Evolutionary conservation across 2,113 vertebrate species (phyloP), one percentile per base, ranked within the genome.

Genomic region (Dipodomys merriami): DNA sequence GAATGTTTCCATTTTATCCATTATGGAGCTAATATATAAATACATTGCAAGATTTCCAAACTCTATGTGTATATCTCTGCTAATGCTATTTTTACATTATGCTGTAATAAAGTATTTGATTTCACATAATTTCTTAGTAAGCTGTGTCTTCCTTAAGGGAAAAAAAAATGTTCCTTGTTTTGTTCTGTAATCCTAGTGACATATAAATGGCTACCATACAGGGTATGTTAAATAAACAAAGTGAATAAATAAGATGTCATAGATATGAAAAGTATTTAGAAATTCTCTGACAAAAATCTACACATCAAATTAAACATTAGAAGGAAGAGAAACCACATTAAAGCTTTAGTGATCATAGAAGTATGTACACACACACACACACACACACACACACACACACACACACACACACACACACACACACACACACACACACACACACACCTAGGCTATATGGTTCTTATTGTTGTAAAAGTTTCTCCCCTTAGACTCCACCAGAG

Each of bases 401-500:
- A 64, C 86, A 49, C 13, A 57, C 13, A 57, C 13, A 57, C 13
- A 57, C 3, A 57, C 13, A 57, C 13, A 57, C 13, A 57, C 13
- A 16, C 13, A 57, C 13, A 57, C 13, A 16, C 13, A 16, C 13
- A 16, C 13, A 57, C 13, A 16, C 53, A 57, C 15, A 4, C 12
- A 71, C 11, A 60, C 86, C 60, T 35, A 30, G 19, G 19, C 69
- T 72, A 20, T 7, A 68, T 85, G 10, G 27, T 85, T 82, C 57
- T 76, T 88, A 60, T 2, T 64, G n/a, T 35, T 65, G n/a, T 79
- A 77, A 92, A 88, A 88, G 15, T 57, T 80, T 8, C 3, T 95
- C 53, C 30, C 84, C 9, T 78, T 49, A 79, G 69, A 81, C 33
- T 85, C 57, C 88, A 95, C 29, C 78, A 95, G 83, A 93, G 33